Evolutionary conservation across 64 coral and sea anemone species (phyloP).

Genomic region (Platygyra sinensis): DNA sequence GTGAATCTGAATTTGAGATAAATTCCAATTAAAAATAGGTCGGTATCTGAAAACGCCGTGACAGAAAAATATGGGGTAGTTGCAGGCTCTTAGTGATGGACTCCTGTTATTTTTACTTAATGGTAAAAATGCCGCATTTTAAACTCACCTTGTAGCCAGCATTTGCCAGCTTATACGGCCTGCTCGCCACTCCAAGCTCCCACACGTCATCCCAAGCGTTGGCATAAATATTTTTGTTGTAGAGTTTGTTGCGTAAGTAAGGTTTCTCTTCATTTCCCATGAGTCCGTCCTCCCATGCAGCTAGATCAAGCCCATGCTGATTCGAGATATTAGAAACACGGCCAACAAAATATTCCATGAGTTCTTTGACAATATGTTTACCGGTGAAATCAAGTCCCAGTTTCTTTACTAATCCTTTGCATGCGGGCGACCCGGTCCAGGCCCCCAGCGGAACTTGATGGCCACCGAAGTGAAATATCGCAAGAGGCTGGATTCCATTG

Average conservation of each 20-base stretch:
- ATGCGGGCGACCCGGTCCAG: slow-evolving; percentile 29
- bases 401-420: neutral
- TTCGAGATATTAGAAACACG: slow-evolving; percentile 1
- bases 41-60: no score
- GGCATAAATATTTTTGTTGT: no score
- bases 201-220: neutral
- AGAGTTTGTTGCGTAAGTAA: neutral
- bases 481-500: slow-evolving; percentile 54
- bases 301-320: neutral
- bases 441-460: slow-evolving; percentile 47
- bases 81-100: no score
- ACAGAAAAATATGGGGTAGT: no score
- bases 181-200: neutral
- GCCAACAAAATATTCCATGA: slow-evolving; percentile 45
- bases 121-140: no score
- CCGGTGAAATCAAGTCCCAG: neutral
- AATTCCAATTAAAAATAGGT: no score
- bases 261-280: neutral
- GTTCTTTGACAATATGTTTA: neutral
- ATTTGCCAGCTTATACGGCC: slow-evolving; percentile 3
- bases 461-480: slow-evolving; percentile 67
- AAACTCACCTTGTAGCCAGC: neutral
- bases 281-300: slow-evolving; percentile 45
- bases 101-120: no score
- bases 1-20: no score